A percentile compares a stretch with the other conserved stretches of the same genome.
phyloP scores from a whole-genome alignment of 2,113 vertebrate species.

The Cyphomyrus discorhynchus region DNA sequence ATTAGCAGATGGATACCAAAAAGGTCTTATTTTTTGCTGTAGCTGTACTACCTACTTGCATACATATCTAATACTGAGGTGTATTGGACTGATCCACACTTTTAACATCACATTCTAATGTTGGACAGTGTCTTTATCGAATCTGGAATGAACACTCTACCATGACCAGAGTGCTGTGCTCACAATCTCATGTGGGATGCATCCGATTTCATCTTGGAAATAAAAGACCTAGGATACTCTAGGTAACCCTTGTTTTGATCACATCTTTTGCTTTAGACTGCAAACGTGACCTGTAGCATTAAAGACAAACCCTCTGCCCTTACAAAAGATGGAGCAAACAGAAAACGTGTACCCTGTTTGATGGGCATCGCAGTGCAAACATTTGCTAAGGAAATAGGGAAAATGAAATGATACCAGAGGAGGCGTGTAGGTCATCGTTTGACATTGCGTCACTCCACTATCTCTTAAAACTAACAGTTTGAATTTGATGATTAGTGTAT shows the following conservation, averaged over 20 bases:
- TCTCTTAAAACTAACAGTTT: neutral
- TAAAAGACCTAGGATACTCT: neutral
- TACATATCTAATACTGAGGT: neutral
- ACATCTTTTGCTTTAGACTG: neutral
- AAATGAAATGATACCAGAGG: neutral
- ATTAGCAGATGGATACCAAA: neutral
- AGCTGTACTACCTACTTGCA: neutral
- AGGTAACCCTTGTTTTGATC: neutral
- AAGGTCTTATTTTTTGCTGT: neutral
- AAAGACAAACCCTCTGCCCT: neutral
- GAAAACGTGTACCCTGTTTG: neutral
- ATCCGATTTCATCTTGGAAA: neutral
- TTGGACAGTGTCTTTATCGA: neutral
- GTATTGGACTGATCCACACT: neutral
- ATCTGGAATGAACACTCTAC: neutral
- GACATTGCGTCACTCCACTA: neutral
- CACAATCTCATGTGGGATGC: neutral
- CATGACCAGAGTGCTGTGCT: neutral
- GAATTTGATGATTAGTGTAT: neutral
- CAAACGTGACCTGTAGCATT: neutral
- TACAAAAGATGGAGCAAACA: slow-evolving; percentile 4
- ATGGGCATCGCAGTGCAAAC: neutral
- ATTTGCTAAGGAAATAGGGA: slow-evolving; percentile 6
- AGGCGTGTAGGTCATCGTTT: neutral
- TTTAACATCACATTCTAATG: neutral